Evolutionary conservation across 1,140 invertebrate species (phyloP).

Genomic region (Adoxophyes honmai): DNA sequence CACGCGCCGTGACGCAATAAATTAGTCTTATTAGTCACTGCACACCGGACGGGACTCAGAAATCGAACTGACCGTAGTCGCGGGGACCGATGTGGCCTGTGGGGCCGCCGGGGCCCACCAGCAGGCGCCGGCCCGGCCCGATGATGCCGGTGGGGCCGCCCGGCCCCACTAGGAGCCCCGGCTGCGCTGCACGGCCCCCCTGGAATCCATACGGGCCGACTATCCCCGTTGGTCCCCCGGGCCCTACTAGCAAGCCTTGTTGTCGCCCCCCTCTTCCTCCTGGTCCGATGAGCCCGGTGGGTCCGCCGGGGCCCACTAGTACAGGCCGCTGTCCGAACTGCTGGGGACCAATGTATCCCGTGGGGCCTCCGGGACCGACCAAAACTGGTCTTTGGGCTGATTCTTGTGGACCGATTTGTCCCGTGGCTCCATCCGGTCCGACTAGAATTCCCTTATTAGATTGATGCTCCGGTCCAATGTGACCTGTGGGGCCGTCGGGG

Average conservation of each 20-base stretch:
- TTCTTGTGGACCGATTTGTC: constrained; percentile 7
- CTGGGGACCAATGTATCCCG: constrained; percentile 13
- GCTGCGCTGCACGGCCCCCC: neutral
- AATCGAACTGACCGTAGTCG: constrained; percentile 51
- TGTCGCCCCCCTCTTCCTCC: constrained; percentile 25
- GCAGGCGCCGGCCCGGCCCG: constrained; percentile 52
- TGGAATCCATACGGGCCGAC: constrained; percentile 34
- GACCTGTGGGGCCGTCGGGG: constrained; percentile 30
- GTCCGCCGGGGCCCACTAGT: constrained; percentile 40
- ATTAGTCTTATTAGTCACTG: constrained; percentile 27
- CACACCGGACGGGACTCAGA: constrained; percentile 37
- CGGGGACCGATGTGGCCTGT: constrained; percentile 73
- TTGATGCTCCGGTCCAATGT: constrained; percentile 19
- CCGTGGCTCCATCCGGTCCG: constrained; percentile 18
- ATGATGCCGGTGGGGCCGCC: constrained; percentile 65
- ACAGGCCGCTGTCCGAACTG: constrained; percentile 27
- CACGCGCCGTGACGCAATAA: constrained; percentile 17
- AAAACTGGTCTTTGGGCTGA: constrained; percentile 22
- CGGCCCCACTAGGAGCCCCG: constrained; percentile 32
- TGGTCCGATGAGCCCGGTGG: constrained; percentile 51
- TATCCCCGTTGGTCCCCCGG: constrained; percentile 67
- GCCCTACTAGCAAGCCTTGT: constrained; percentile 68
- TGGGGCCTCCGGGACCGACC: constrained; percentile 27
- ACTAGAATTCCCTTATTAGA: constrained; percentile 23
- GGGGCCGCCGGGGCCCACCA: constrained; percentile 79